Conservation (phyloP, 2,113 vertebrate species). For the Burhinus bistriatus region DNA sequence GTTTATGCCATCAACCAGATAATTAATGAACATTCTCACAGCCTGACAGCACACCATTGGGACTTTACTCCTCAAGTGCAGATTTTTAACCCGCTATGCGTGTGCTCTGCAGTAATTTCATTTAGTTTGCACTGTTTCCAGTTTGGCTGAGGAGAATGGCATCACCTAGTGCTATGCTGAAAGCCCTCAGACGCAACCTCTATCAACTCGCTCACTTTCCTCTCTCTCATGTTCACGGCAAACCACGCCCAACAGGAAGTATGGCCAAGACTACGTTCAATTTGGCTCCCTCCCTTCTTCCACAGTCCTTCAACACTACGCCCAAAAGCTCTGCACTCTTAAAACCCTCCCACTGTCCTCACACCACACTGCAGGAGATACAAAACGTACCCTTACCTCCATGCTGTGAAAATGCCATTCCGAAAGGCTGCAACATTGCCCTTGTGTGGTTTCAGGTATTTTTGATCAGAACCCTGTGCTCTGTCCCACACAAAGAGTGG, state of each 20-base stretch:
- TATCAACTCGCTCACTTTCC: fast-evolving
- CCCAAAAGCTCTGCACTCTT: not conserved
- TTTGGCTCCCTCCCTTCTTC: not conserved
- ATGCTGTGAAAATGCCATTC: not conserved
- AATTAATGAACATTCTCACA: not conserved
- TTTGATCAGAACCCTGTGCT: not conserved
- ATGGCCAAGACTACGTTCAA: fast-evolving
- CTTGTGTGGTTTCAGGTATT: not conserved
- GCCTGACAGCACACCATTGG: not conserved
- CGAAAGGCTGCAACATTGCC: not conserved
- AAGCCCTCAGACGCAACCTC: not conserved
- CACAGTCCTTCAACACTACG: not conserved
- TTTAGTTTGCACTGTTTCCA: not conserved
- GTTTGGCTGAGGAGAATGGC: not conserved
- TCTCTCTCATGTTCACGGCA: not conserved
- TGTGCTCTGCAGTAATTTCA: not conserved
- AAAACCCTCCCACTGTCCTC: not conserved
- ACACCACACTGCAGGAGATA: not conserved
- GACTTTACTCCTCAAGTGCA: not conserved
- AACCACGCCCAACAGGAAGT: not conserved
- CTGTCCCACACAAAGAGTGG: not conserved
- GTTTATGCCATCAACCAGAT: not conserved
- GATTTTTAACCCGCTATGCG: not conserved
- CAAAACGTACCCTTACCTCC: not conserved
- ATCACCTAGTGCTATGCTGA: not conserved